Percentiles rank a stretch among this genome's conserved stretches.
phyloP scores from a whole-genome alignment of 2,888 invertebrate species.

The Drosophila peninsularis region DNA sequence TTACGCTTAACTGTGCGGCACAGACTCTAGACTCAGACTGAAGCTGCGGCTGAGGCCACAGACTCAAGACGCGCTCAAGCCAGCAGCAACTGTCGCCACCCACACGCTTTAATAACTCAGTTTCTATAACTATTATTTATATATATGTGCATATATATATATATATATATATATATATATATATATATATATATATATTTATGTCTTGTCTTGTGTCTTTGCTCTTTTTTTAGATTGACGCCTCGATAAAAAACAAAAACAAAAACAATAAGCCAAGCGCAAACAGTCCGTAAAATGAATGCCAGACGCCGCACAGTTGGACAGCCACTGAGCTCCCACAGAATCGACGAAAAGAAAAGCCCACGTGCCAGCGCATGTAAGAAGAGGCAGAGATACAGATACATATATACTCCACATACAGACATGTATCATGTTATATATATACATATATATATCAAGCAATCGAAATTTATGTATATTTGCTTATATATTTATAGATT shows the following conservation, averaged over 20 bases:
- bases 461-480: neutral
- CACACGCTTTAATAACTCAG: constrained; percentile 52
- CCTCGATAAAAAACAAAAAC: constrained; percentile 48
- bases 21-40: constrained; percentile 41
- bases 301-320: constrained; percentile 46
- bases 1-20: constrained; percentile 21
- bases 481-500: neutral
- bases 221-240: constrained; percentile 63
- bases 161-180: constrained; percentile 56
- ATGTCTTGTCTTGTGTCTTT: constrained; percentile 36
- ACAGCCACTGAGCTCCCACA: constrained; percentile 41
- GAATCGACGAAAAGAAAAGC: constrained; percentile 37
- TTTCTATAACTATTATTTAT: constrained; percentile 64
- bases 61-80: constrained; percentile 28
- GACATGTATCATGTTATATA: neutral
- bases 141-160: constrained; percentile 34
- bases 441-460: neutral
- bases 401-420: neutral
- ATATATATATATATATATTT: constrained; percentile 20
- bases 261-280: constrained; percentile 33
- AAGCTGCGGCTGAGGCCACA: constrained; percentile 21
- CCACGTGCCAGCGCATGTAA: constrained; percentile 39
- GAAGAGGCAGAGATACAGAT: neutral
- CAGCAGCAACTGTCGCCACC: constrained; percentile 47
- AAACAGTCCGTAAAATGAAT: constrained; percentile 54